phyloP scores from a whole-genome alignment of 2,888 invertebrate species.

The Drosophila nr. perissopoda region DNA sequence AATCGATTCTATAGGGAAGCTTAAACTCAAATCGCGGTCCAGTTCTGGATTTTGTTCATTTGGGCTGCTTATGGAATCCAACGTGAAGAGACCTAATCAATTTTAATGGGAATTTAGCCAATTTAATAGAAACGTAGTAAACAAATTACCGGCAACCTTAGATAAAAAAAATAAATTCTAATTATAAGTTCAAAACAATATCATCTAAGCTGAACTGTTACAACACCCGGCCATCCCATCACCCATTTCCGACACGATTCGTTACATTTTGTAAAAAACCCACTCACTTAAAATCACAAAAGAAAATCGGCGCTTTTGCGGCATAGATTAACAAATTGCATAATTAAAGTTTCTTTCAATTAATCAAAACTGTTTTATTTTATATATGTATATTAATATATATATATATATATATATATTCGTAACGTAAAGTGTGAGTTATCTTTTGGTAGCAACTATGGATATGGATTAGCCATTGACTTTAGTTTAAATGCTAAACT shows the following conservation, averaged over 20 bases:
- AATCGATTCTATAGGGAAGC: conserved; percentile 21
- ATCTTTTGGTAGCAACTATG: conserved; percentile 56
- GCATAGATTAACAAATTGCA: conserved; percentile 55
- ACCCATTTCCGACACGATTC: conserved; percentile 4
- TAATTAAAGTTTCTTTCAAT: conserved; percentile 72
- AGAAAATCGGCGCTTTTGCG: conserved; percentile 33
- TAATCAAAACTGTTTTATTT: conserved; percentile 65
- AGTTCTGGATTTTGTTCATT: conserved; percentile 6
- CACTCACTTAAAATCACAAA: conserved; percentile 11
- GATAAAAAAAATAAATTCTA: conserved; percentile 54
- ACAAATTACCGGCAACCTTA: conserved; percentile 47
- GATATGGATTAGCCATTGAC: conserved; percentile 43
- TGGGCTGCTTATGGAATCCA: conserved; percentile 29
- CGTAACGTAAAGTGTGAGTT: conserved; percentile 27
- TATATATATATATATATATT: conserved; percentile 33
- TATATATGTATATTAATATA: conserved; percentile 32
- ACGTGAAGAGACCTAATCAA: conserved; percentile 30
- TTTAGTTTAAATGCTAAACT: conserved; percentile 36
- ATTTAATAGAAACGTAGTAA: conserved; percentile 70
- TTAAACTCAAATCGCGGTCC: background rate
- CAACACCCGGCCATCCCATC: conserved; percentile 24
- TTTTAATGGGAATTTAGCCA: conserved; percentile 69
- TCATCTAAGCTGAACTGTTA: conserved; percentile 54
- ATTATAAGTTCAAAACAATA: conserved; percentile 49
- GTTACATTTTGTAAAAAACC: conserved; percentile 23